phyloP scores from a whole-genome alignment of 2,888 invertebrate genomes.

The Neocrepidodera transversa region DNA sequence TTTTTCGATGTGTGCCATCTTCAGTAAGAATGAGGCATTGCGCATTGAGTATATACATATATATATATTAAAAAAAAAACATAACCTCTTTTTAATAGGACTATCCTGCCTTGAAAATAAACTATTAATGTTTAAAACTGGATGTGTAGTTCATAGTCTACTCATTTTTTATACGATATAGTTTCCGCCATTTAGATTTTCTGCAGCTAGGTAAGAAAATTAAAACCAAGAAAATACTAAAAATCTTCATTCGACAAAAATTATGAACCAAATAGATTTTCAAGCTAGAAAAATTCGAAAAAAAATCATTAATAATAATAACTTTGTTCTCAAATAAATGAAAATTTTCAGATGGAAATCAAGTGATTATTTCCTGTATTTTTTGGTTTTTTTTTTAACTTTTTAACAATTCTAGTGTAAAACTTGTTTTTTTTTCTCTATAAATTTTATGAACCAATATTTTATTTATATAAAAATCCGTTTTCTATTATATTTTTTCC shows the following conservation, averaged over 20 bases:
- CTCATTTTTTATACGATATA: constrained; percentile 60
- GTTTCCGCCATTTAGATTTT: constrained; percentile 53
- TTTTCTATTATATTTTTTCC: too few relatives aligned
- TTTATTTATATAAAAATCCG: too few relatives aligned
- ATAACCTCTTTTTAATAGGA: constrained; percentile 49
- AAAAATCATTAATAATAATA: too few relatives aligned
- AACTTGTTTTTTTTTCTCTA: too few relatives aligned
- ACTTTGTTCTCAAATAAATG: too few relatives aligned
- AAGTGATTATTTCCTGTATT: too few relatives aligned
- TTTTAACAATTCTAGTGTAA: too few relatives aligned
- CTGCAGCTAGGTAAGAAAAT: constrained; percentile 51
- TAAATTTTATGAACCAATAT: too few relatives aligned
- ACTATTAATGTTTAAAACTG: constrained; percentile 56
- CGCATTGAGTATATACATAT: constrained; percentile 41
- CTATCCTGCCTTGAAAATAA: constrained; percentile 57
- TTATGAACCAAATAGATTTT: too few relatives aligned
- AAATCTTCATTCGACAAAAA: background rate
- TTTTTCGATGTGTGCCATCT: constrained; percentile 51
- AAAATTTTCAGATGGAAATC: too few relatives aligned
- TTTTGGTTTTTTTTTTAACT: too few relatives aligned
- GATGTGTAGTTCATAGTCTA: constrained; percentile 59
- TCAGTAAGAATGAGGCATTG: constrained; percentile 48
- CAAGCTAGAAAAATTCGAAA: background rate
- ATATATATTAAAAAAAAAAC: constrained; percentile 43
- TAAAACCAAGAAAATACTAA: constrained; percentile 7